Percentiles rank a stretch among this genome's conserved stretches.
These are phyloP conservation scores for Myrmecophaga tridactyla DNA, from an alignment of 2,113 vertebrate species.

Conservation along the genomic window DNA sequence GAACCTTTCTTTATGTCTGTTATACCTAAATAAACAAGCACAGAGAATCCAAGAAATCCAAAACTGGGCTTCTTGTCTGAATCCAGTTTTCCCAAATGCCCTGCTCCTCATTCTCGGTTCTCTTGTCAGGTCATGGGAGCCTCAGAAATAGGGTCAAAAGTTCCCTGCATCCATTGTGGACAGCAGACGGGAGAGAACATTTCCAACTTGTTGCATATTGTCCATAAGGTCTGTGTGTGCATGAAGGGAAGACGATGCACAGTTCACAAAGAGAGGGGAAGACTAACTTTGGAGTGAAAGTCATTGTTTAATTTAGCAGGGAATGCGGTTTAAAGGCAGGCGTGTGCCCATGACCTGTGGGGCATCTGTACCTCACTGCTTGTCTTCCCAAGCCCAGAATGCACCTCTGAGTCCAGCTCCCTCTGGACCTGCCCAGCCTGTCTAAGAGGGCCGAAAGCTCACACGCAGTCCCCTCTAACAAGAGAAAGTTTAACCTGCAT, in stretches of 20 bases:
- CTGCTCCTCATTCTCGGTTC: not conserved
- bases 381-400: not conserved
- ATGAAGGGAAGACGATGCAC: not conserved
- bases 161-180: not conserved
- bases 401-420: not conserved
- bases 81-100: not conserved
- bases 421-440: too few relatives aligned
- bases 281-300: not conserved
- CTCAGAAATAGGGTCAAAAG: not conserved
- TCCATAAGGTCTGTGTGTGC: not conserved
- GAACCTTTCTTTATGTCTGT: not conserved
- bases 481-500: conserved; percentile 68
- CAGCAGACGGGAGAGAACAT: not conserved
- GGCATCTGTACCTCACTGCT: rapidly evolving
- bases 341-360: rapidly evolving
- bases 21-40: not conserved
- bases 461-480: too few relatives aligned
- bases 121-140: not conserved
- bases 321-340: not conserved
- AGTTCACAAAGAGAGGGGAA: not conserved
- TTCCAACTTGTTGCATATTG: not conserved
- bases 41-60: not conserved
- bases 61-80: not conserved
- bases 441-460: too few relatives aligned
- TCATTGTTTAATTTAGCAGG: not conserved